Evolutionary conservation across 2,797 vertebrate species (phyloP).

Genomic region (Heteromormyrus szaboi): DNA sequence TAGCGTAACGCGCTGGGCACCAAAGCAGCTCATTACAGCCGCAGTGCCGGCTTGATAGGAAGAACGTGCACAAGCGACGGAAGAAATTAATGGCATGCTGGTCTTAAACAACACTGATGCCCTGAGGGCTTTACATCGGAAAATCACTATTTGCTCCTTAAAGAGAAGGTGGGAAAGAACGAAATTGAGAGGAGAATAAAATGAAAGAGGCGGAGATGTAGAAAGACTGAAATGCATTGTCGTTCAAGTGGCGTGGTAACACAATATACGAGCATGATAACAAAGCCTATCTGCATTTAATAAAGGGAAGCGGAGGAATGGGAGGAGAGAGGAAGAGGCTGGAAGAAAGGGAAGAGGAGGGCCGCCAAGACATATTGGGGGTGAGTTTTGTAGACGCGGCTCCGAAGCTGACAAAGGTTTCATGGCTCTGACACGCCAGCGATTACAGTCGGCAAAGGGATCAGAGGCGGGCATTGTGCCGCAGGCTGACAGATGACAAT

Average conservation of each 20-base stretch:
- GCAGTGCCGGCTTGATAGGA: not conserved
- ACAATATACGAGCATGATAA: not conserved
- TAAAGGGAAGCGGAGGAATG: not conserved
- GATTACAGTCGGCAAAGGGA: not conserved
- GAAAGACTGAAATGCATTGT: not conserved
- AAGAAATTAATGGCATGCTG: not conserved
- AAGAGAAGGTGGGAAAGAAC: not conserved
- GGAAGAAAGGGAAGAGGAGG: not conserved
- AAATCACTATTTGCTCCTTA: not conserved
- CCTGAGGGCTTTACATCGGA: not conserved
- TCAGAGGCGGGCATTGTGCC: not conserved
- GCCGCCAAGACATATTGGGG: not conserved
- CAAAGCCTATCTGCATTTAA: not conserved
- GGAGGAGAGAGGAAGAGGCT: not conserved
- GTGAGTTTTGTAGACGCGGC: not conserved
- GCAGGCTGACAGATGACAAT: constrained; percentile 1
- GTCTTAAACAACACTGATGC: not conserved
- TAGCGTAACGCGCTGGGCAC: not conserved
- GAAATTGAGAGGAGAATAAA: not conserved
- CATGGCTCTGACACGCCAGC: not conserved
- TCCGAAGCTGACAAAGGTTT: not conserved
- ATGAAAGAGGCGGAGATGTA: not conserved
- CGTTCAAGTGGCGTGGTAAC: not conserved
- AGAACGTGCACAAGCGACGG: not conserved
- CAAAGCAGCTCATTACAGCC: not conserved